Percentiles rank a stretch among this genome's conserved stretches.
Conservation (phyloP, 2,888 invertebrate species). For the Gymnoscelis rufifasciata region DNA sequence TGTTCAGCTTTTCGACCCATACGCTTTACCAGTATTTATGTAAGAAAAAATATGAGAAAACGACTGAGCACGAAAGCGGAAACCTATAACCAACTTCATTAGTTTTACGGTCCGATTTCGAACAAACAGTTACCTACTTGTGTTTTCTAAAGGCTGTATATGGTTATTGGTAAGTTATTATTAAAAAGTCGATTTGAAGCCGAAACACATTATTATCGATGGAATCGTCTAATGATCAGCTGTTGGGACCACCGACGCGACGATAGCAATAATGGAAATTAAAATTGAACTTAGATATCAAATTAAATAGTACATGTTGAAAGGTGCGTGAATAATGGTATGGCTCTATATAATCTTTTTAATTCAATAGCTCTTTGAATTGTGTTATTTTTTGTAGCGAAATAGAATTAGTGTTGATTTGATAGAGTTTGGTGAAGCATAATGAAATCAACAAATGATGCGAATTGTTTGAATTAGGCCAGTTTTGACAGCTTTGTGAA, state of each 20-base stretch:
- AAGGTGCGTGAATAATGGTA: slow-evolving; percentile 22
- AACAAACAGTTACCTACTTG: not conserved
- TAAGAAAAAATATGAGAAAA: not conserved
- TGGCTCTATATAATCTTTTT: slow-evolving; percentile 18
- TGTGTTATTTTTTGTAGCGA: slow-evolving; percentile 7
- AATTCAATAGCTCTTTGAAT: slow-evolving; percentile 8
- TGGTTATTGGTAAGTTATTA: slow-evolving; percentile 42
- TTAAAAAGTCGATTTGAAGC: slow-evolving; percentile 52
- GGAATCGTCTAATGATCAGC: slow-evolving; percentile 48
- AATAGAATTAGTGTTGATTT: not conserved
- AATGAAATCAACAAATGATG: slow-evolving; percentile 7
- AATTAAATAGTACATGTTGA: slow-evolving; percentile 25
- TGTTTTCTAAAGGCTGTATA: slow-evolving; percentile 7
- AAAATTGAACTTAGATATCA: slow-evolving; percentile 38
- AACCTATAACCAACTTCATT: not conserved
- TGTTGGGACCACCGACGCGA: slow-evolving; percentile 51
- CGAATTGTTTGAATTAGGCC: not conserved
- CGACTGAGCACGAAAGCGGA: not conserved
- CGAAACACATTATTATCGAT: slow-evolving; percentile 51
- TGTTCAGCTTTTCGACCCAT: slow-evolving; percentile 46
- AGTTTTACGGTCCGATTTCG: slow-evolving; percentile 3
- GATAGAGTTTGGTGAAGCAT: slow-evolving; percentile 1
- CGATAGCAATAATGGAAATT: slow-evolving; percentile 50
- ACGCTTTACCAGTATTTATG: not conserved
- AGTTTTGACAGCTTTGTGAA: not conserved